Conservation (phyloP, 2,888 invertebrate species). For the Synergus gifuensis region DNA sequence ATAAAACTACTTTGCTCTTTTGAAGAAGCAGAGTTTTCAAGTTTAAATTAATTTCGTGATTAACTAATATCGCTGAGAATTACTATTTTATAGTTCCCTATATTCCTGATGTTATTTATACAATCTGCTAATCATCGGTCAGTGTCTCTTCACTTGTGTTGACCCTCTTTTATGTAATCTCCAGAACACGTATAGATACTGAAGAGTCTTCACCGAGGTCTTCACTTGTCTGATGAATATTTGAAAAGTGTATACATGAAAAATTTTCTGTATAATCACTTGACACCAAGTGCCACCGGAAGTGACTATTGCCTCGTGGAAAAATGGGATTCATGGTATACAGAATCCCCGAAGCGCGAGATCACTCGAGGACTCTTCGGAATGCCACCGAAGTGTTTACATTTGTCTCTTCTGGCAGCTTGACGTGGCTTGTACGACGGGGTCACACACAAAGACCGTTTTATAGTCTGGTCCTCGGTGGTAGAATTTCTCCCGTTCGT, state of each 20-base stretch:
- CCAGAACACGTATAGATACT: neutral
- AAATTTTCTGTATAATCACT: conserved; percentile 26
- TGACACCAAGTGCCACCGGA: conserved; percentile 20
- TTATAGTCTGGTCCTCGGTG: conserved; percentile 72
- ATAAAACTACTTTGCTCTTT: neutral
- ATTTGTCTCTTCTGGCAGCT: conserved; percentile 70
- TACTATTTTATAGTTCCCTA: no score
- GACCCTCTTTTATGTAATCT: neutral
- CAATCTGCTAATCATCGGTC: neutral
- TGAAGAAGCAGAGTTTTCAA: neutral
- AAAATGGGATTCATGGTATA: conserved; percentile 9
- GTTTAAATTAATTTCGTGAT: neutral
- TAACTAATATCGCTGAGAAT: no score
- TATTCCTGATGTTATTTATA: neutral
- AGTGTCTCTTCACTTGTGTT: neutral
- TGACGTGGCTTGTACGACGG: conserved; percentile 60
- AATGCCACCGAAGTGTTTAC: conserved; percentile 70
- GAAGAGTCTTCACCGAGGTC: neutral
- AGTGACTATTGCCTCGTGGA: conserved; percentile 40
- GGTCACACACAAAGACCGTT: conserved; percentile 73
- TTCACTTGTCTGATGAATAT: conserved; percentile 20
- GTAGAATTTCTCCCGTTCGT: conserved; percentile 69
- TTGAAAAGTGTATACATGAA: conserved; percentile 16
- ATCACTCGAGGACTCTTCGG: conserved; percentile 43
- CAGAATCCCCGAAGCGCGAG: conserved; percentile 55